A percentile compares a stretch with the other conserved stretches of the same genome.
Conservation (phyloP, 2,797 vertebrate species). For the Ptychadena robeensis region DNA sequence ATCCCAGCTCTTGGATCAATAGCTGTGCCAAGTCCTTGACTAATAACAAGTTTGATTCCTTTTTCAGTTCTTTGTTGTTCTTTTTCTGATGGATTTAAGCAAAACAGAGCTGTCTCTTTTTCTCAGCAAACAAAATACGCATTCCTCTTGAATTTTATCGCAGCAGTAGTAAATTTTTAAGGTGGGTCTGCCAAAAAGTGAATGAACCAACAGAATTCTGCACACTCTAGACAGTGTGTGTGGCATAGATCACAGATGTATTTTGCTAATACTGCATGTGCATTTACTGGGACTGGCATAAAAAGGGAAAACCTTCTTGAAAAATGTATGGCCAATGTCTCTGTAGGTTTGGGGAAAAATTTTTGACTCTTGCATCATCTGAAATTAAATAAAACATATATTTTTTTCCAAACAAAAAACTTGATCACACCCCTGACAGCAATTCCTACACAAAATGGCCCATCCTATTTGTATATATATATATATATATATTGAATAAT, state of each 20-base stretch:
- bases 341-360: too few relatives aligned
- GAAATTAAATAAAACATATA: too few relatives aligned
- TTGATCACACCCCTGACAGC: too few relatives aligned
- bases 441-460: not conserved
- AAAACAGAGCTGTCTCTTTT: constrained; percentile 40
- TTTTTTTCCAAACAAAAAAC: too few relatives aligned
- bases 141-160: not conserved
- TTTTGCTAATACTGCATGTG: not conserved
- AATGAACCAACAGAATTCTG: not conserved
- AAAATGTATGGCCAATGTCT: too few relatives aligned
- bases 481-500: too few relatives aligned
- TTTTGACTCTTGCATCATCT: too few relatives aligned
- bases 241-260: not conserved
- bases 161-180: not conserved
- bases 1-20: constrained; percentile 67
- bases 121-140: not conserved
- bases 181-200: not conserved
- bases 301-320: too few relatives aligned
- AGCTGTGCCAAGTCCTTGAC: constrained; percentile 61
- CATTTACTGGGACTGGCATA: too few relatives aligned
- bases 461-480: too few relatives aligned
- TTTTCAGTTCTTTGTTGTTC: constrained; percentile 49
- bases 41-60: constrained; percentile 60
- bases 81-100: constrained; percentile 48
- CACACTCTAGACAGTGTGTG: not conserved